Evolutionary conservation across 2,113 vertebrate genomes (phyloP).

Genomic region (Pholis gunnellus): DNA sequence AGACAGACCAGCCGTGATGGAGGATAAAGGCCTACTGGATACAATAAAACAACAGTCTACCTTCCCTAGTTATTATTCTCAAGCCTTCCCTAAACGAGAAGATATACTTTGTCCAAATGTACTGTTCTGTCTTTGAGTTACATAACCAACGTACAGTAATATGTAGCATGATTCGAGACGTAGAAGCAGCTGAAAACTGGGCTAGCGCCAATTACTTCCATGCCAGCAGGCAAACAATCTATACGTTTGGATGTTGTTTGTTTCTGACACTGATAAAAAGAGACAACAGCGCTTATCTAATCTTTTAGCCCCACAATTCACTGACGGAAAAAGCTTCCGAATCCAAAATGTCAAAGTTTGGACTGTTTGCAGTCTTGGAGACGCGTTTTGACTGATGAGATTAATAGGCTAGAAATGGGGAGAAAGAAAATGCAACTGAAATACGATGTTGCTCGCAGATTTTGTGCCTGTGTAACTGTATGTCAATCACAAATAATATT

Average conservation of each 20-base stretch:
- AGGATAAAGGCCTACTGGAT: not conserved
- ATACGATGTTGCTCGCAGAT: not conserved
- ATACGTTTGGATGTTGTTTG: constrained; percentile 49
- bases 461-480: not conserved
- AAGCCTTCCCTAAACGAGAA: constrained; percentile 1
- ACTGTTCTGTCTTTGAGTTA: constrained; percentile 13
- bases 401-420: not conserved
- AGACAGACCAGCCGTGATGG: not conserved
- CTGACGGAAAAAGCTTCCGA: constrained; percentile 44
- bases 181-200: constrained; percentile 57
- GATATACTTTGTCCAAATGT: constrained; percentile 9
- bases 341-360: constrained; percentile 49
- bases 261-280: constrained; percentile 48
- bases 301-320: constrained; percentile 35
- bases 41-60: not conserved
- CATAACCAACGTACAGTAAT: constrained; percentile 38
- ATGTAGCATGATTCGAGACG: constrained; percentile 33
- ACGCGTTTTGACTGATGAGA: constrained; percentile 10
- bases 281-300: constrained; percentile 60
- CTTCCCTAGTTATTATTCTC: not conserved
- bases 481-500: not conserved
- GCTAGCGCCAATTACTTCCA: constrained; percentile 63
- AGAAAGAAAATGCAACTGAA: not conserved
- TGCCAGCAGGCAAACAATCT: constrained; percentile 61
- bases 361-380: constrained; percentile 6